Evolutionary conservation across 2,888 invertebrate species (phyloP), one percentile per base, ranked within the genome.

Genomic region (Hirudinaria manillensis): DNA sequence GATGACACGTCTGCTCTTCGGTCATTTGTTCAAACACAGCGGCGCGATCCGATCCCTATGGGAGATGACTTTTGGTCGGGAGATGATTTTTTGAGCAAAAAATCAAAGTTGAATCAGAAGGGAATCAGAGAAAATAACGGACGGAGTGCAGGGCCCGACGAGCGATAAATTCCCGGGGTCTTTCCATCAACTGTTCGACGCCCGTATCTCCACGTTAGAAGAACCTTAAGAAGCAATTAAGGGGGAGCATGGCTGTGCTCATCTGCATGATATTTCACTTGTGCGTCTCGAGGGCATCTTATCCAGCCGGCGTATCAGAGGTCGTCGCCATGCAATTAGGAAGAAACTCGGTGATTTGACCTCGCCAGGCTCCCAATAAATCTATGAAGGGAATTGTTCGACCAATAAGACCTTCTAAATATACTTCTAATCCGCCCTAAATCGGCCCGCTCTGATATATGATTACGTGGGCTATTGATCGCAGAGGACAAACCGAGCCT

Each of bases 311-410:
- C 45, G 3, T 6, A 45, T n/a, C 61, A 32, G 36, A 36, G 68
- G 68, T 68, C 68, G 68, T 68, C 68, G 32, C 6, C 68, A 32
- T 68, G 68, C 68, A 34, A 68, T 68, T 68, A 68, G 32, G 36
- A 34, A 32, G 68, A 34, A 68, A 68, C 68, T 32, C 36, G 32
- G 34, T 34, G 68, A 68, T 68, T 24, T 68, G 68, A 68, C 68
- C 68, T 19, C 6, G 36, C 7, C n/a, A 24, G 32, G 27, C 68
- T 36, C 7, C 34, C 29, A 34, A 68, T 68, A 68, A 68, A 68
- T 68, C 68, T 68, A 21, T 24, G n/a, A n/a, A 34, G 68, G 29
- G 29, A 61, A 29, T 61, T 61, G 61, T 19, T 61, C 24, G 24
- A 19, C 61, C 61, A 61, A 61, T 61, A 61, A 61, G 61, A 61